Conservation (phyloP, 2,797 vertebrate species). For the Halcyon smyrnensis region DNA sequence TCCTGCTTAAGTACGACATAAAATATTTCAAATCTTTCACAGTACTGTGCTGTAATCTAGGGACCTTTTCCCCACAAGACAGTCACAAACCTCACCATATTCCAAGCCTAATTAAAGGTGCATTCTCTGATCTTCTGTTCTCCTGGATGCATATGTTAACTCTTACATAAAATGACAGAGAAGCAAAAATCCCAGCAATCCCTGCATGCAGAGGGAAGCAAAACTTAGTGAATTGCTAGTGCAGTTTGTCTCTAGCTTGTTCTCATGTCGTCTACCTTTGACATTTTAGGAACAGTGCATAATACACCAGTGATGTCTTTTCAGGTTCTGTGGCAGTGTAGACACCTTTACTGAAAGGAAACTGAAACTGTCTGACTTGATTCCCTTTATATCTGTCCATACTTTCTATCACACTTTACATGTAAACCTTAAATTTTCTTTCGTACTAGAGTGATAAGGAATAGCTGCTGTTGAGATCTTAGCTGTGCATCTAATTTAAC, state of each 20-base stretch:
- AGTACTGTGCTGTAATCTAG: neutral
- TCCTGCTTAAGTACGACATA: neutral
- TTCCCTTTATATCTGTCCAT: neutral
- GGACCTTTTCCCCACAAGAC: neutral
- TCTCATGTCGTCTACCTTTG: neutral
- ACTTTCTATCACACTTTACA: neutral
- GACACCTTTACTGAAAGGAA: neutral
- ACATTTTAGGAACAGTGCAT: neutral
- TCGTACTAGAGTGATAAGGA: neutral
- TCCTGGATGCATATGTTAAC: neutral
- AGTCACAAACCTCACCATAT: neutral
- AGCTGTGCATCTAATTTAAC: neutral
- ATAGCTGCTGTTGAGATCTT: neutral
- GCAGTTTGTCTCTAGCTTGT: neutral
- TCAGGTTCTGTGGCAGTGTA: neutral
- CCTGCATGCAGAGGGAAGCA: neutral
- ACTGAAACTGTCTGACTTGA: neutral
- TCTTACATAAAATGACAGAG: neutral
- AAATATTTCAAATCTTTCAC: neutral
- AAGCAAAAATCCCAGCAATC: neutral
- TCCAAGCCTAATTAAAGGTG: neutral
- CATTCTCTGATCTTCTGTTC: neutral
- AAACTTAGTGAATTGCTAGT: neutral
- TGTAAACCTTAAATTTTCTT: neutral
- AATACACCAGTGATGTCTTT: neutral